phyloP scores from a whole-genome alignment of 2,797 vertebrate genomes.

The Okamejei kenojei region DNA sequence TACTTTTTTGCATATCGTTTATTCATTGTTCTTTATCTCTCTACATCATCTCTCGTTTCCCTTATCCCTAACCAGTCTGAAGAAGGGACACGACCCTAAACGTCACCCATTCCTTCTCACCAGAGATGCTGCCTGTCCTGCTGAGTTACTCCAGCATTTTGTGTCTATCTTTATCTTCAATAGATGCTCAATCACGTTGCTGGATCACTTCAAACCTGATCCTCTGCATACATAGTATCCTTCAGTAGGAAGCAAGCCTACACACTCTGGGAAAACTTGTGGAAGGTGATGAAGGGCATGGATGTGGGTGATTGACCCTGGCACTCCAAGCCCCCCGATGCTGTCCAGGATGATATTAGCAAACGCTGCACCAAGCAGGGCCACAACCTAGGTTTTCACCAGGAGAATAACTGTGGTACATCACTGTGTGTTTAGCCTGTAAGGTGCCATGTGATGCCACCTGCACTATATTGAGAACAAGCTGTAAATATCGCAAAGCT shows the following conservation, averaged over 20 bases:
- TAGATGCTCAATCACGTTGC: background rate
- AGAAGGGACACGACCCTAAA: too few relatives aligned
- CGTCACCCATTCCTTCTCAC: too few relatives aligned
- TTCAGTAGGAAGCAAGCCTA: too few relatives aligned
- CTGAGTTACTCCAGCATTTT: too few relatives aligned
- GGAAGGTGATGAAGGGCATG: background rate
- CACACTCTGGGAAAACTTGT: too few relatives aligned
- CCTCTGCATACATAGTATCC: background rate
- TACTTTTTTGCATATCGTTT: too few relatives aligned
- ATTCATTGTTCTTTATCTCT: too few relatives aligned
- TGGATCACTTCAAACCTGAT: background rate
- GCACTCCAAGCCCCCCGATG: background rate
- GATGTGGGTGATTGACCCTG: background rate
- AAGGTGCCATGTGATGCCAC: background rate
- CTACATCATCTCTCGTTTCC: too few relatives aligned
- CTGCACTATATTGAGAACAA: background rate
- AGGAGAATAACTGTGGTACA: background rate
- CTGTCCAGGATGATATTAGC: background rate
- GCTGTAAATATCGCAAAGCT: constrained; percentile 40
- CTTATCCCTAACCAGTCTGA: too few relatives aligned
- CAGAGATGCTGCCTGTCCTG: too few relatives aligned
- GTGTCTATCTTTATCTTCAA: too few relatives aligned
- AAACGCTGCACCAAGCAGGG: background rate
- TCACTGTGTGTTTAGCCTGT: background rate
- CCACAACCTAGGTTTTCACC: background rate